Evolutionary conservation across 2,113 vertebrate genomes (phyloP), one percentile per base, ranked within the genome.

Genomic region (Puffinus mauretanicus): DNA sequence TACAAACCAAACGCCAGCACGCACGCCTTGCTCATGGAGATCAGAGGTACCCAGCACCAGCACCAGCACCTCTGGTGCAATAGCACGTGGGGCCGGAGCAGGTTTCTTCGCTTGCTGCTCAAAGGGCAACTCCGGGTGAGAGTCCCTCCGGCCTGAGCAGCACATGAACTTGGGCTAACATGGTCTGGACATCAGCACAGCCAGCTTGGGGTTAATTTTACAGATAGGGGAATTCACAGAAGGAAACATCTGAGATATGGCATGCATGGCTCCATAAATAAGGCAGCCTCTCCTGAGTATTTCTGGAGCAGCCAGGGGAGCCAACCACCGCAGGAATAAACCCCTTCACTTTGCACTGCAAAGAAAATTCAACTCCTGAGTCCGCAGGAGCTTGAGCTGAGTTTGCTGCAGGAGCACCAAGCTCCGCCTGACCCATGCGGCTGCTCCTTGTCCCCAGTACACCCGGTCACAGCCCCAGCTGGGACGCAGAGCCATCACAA

Each of bases 31-130:
- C 38, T 75, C 26, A 18, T 0, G 0, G 38, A 84, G 71, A 19
- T 24, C 46, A 51, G 15, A 47, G 21, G 22, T 10, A 7, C 65
- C 36, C 82, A 42, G 51, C 49, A 40, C 40, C 82, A 42, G 51
- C 49, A 40, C 40, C 40, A 65, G 44, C 34, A 22, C 10, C 58
- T 21, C n/a, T 61, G 40, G 32, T 47, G 54, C 54, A 60, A 49
- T 0, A 38, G 34, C 29, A 25, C 0, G 0, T 7, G 40, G 26
- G 27, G 66, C 19, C 1, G 2, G 21, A 82, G 42, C 36, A 38
- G 9, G 2, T 46, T 71, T 36, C 61, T 82, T 77, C 2, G 3
- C 78, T 19, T 40, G 18, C n/a, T 47, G 55, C 60, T 46, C 32
- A 30, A 73, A 75, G 40, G 55, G 27, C 72, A 90, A 5, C 76